phyloP scores from a whole-genome alignment of 2,113 vertebrate species.

The Halichoerus grypus region DNA sequence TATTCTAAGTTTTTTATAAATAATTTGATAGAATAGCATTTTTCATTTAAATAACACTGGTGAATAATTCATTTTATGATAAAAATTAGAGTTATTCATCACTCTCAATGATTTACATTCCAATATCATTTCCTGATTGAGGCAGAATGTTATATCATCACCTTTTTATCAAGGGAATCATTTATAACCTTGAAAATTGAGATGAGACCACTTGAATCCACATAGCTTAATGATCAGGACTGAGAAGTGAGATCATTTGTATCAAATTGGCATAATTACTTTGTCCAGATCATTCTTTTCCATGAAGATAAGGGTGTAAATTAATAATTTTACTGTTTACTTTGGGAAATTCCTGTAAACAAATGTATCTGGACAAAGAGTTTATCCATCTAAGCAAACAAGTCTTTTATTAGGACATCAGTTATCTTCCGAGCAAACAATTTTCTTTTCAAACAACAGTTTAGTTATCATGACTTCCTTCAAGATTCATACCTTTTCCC shows the following conservation, averaged over 20 bases:
- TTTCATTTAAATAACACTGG: neutral
- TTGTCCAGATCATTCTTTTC: neutral
- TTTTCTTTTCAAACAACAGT: neutral
- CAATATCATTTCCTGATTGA: neutral
- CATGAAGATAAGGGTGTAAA: neutral
- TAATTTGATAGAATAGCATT: neutral
- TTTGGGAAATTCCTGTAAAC: conserved; percentile 19
- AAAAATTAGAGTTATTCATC: neutral
- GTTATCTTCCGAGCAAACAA: neutral
- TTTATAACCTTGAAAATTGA: conserved; percentile 11
- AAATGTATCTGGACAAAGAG: conserved; percentile 7
- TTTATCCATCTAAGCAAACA: conserved; percentile 24
- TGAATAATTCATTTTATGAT: neutral
- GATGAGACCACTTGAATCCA: neutral
- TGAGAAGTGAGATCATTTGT: neutral
- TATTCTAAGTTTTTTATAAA: neutral
- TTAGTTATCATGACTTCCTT: neutral
- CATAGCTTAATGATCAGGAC: neutral
- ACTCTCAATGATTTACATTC: neutral
- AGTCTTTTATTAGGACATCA: neutral
- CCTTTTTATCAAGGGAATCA: neutral
- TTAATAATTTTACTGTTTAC: conserved; percentile 21
- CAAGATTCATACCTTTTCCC: neutral
- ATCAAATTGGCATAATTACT: neutral
- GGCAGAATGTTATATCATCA: neutral